Conservation (phyloP, 1,140 invertebrate species). For the Atta texana region DNA sequence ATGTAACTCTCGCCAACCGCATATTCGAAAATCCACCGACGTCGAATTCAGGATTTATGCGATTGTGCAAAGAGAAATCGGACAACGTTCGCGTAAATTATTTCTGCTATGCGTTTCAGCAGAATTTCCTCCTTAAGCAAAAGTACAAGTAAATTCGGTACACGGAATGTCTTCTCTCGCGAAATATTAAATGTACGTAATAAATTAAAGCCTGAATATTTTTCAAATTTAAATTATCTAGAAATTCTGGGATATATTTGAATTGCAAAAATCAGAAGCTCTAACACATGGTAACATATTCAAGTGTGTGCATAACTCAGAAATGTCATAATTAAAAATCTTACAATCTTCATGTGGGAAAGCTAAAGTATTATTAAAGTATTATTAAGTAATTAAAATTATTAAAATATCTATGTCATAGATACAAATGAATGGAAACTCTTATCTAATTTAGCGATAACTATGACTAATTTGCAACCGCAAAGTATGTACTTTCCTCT, state of each 20-base stretch:
- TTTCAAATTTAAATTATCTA: neutral
- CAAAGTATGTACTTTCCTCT: neutral
- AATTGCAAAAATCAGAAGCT: conserved; percentile 11
- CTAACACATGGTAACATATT: neutral
- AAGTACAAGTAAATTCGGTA: conserved; percentile 2
- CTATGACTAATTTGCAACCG: conserved; percentile 9
- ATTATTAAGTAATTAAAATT: neutral
- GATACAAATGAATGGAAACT: neutral
- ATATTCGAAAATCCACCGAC: conserved; percentile 38
- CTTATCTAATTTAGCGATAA: neutral
- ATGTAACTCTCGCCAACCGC: conserved; percentile 19
- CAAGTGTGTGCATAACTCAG: neutral
- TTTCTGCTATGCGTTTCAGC: conserved; percentile 6
- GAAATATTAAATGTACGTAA: neutral
- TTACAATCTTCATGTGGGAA: neutral
- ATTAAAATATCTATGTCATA: neutral
- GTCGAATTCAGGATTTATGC: conserved; percentile 48
- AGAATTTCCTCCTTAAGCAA: neutral
- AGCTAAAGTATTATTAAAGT: neutral
- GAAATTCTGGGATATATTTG: neutral
- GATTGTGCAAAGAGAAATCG: conserved; percentile 33
- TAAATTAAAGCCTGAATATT: neutral
- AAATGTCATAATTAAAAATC: neutral
- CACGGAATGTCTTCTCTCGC: neutral
- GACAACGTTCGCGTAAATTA: conserved; percentile 34